These are phyloP conservation scores for Drosophila antonietae DNA, from an alignment of 2,888 invertebrate genomes.

Conservation along the genomic window DNA sequence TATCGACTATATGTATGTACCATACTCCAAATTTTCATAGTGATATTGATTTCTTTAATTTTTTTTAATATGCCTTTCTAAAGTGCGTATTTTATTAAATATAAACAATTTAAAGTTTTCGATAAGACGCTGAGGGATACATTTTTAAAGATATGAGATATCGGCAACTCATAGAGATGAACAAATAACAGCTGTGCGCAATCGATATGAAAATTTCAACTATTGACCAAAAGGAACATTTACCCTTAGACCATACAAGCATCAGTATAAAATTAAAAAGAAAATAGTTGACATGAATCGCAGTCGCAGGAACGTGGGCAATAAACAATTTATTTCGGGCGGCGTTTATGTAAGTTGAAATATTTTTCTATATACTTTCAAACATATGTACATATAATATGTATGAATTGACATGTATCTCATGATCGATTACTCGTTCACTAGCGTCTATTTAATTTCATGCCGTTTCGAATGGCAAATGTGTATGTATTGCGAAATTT, in stretches of 20 bases:
- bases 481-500: neutral
- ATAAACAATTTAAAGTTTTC: neutral
- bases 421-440: conserved; percentile 25
- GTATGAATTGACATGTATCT: conserved; percentile 1
- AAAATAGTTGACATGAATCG: conserved; percentile 61
- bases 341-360: conserved; percentile 69
- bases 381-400: conserved; percentile 1
- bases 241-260: neutral
- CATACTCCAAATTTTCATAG: neutral
- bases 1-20: neutral
- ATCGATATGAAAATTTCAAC: neutral
- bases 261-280: neutral
- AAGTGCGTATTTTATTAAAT: neutral
- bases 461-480: conserved; percentile 16
- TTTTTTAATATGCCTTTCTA: too few species aligned
- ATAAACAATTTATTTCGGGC: conserved; percentile 64
- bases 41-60: too few species aligned
- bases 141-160: neutral
- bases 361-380: neutral
- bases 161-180: neutral
- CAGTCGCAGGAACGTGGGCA: conserved; percentile 40
- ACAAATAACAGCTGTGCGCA: neutral
- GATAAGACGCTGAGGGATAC: neutral
- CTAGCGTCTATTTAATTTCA: conserved; percentile 15
- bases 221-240: neutral